phyloP scores from a whole-genome alignment of 2,888 invertebrate genomes.

The Agriopis aurantiaria region DNA sequence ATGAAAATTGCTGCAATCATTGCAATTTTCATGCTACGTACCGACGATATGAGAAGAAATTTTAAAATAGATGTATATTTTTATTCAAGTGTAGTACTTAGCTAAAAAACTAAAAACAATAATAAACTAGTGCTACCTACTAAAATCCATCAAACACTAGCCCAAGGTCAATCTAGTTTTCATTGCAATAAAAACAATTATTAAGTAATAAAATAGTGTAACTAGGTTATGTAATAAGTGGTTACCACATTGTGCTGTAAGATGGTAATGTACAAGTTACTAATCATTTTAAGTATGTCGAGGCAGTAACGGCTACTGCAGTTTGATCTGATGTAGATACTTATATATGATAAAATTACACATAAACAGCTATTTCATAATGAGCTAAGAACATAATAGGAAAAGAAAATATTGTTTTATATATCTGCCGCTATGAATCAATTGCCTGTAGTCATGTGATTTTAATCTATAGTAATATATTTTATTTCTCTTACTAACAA shows the following conservation, averaged over 20 bases:
- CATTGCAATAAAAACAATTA: conserved; percentile 35
- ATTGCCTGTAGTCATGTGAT: conserved; percentile 2
- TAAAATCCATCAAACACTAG: conserved; percentile 1
- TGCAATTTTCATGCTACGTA: conserved; percentile 53
- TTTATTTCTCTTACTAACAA: background rate
- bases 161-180: conserved; percentile 30
- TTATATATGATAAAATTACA: conserved; percentile 35
- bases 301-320: conserved; percentile 51
- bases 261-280: conserved; percentile 50
- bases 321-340: conserved; percentile 44
- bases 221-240: conserved; percentile 33
- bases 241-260: conserved; percentile 42
- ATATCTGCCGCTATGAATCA: background rate
- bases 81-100: too few relatives aligned
- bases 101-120: background rate
- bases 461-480: background rate
- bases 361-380: background rate
- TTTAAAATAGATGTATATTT: conserved; percentile 16
- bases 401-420: background rate
- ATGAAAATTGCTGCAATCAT: conserved; percentile 56
- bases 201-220: conserved; percentile 37
- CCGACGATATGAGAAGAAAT: too few relatives aligned
- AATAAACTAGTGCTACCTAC: background rate
- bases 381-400: background rate
- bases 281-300: conserved; percentile 58